Evolutionary conservation across 2,113 vertebrate species (phyloP), one percentile per base, ranked within the genome.

Genomic region (Tonatia bakeri): DNA sequence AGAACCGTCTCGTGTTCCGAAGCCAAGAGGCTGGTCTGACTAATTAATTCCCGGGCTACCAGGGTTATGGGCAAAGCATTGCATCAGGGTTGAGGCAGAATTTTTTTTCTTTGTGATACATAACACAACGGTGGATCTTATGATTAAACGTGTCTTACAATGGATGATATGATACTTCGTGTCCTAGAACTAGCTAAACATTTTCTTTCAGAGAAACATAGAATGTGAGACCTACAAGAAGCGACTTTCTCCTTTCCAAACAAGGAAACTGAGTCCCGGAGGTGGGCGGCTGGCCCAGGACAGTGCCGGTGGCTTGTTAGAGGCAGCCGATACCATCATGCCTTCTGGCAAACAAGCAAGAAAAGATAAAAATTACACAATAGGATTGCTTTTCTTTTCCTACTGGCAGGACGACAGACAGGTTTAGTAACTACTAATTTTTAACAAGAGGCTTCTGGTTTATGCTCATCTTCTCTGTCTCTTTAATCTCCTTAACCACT

Each of bases 291-390:
- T 72, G 73, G 28, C 50, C 47, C 24, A 40, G 59, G 36, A 87
- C 59, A 45, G 47, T 12, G 73, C 31, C 64, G 22, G 83, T 26
- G 24, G 56, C 38, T 83, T 17, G 7, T 69, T 19, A 76, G 59
- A 90, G 22, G 50, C 79, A 92, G 64, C 73, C 20, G 59, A 91
- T 94, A 92, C 75, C 79, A 56, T 82, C 59, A 69, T 72, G 56
- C 26, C 26, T 95, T 89, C n/a, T 90, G 92, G 90, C 61, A 87
- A 82, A 91, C 7, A 31, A 91, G 31, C 31, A 91, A 89, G 76
- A 95, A 96, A 52, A 97, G 87, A 92, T 94, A 87, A 97, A 96
- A 96, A 65, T 94, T 90, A 59, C 12, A 28, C 61, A 70, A 94
- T 77, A 4, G n/a, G 43, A 87, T 72, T 72, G 38, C 47, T 83